A percentile compares a stretch with the other conserved stretches of the same genome.
phyloP scores from a whole-genome alignment of 1,140 invertebrate genomes.

The Solenopsis fugax region DNA sequence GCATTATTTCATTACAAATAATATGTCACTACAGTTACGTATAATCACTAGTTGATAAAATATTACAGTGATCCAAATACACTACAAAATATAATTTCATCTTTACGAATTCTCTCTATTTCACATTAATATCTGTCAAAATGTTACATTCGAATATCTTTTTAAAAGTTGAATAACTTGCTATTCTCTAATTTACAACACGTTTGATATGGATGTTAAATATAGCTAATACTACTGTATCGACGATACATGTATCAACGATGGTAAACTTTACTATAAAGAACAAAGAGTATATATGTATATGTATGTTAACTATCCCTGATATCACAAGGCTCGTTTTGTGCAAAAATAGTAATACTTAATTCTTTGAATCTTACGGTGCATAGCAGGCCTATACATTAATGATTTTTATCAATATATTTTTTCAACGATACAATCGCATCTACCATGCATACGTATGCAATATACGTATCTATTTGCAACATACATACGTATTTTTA shows the following conservation, averaged over 20 bases:
- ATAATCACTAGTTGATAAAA: conserved; percentile 58
- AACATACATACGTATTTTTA: conserved; percentile 28
- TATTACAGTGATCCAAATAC: conserved; percentile 55
- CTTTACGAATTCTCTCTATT: conserved; percentile 28
- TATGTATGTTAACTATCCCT: conserved; percentile 65
- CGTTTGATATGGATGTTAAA: conserved; percentile 49
- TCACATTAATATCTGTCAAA: conserved; percentile 57
- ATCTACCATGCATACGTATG: conserved; percentile 10
- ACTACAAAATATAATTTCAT: conserved; percentile 71
- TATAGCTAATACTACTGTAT: conserved; percentile 50
- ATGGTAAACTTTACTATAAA: conserved; percentile 64
- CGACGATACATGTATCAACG: conserved; percentile 11
- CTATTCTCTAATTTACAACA: conserved; percentile 58
- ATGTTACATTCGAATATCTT: conserved; percentile 23
- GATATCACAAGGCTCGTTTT: conserved; percentile 76
- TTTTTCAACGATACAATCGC: conserved; percentile 44
- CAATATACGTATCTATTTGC: neutral
- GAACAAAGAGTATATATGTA: conserved; percentile 12
- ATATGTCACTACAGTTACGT: conserved; percentile 57
- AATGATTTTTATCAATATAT: conserved; percentile 61
- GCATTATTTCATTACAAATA: conserved; percentile 36
- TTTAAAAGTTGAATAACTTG: conserved; percentile 22
- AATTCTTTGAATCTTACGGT: conserved; percentile 64
- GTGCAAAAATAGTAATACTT: conserved; percentile 78
- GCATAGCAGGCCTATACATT: conserved; percentile 68